Base-by-base conservation (phyloP, 2,113 vertebrate species). In the Ranitomeya variabilis region DNA sequence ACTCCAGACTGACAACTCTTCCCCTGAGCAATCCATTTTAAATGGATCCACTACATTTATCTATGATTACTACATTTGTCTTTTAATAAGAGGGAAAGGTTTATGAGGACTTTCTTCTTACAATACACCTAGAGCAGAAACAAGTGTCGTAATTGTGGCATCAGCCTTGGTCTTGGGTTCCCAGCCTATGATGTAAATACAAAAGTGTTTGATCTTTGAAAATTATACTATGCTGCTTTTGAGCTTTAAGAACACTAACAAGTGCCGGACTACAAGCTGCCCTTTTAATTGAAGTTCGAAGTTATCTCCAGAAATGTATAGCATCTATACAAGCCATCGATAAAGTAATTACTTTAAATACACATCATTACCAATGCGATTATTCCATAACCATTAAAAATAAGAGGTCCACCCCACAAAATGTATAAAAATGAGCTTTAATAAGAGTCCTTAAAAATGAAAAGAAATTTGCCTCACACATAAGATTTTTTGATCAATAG, bases 1-100 rank as follows among this genome's bases (percentile, higher is more conserved):
- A 88, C 87, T 83, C 23, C 78, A 59, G 77, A 87, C 64, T 52
- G 77, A 80, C 76, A 69, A 71, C 64, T 74, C 15, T 76, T 23
- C 79, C 66, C 86, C 66, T 60, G 14, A 87, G 79, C 55, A 59
- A 76, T 26, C 67, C 55, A 88, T 83, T 76, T 12, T 73, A 62
- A 52, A 79, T 15, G 55, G 62, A 79, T n/a, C 76, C 76, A 21
- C 54, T 18, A n/a, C 55, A 60, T 57, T 88, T 71, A 88, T 80
- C 18, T 62, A n/a, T 69, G 45, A 23, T 66, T 64, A 54, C 85
- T 79, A 18, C 85, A 87, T 83, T 81, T 81, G 55, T 9, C 23
- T 81, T 60, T 62, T 60, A 81, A 81, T 81, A 81, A 81, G 79
- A 81, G 79, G 59, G 59, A 31, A 31, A 60, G 79, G 57, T 81